Evolutionary conservation across 1,140 invertebrate species (phyloP), one percentile per base, ranked within the genome.

Genomic region (Epicauta chinensis): DNA sequence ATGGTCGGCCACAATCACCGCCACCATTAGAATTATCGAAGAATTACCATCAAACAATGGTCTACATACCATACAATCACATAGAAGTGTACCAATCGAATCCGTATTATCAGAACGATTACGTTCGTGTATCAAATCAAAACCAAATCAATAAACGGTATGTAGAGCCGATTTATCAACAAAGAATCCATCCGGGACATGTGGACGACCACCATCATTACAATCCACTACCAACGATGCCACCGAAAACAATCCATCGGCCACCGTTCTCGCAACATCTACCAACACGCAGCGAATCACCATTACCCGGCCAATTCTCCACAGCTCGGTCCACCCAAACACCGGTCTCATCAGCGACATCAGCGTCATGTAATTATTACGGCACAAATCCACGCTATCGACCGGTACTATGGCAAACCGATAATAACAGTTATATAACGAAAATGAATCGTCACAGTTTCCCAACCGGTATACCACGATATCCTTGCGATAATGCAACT

Each of bases 1-100:
- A 57, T 65, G 71, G 79, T 11, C 64, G 81, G 14, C 80, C 81
- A 0, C 78, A 81, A 67, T 82, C 81, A 0, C 81, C 81, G 6
- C 81, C 81, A 0, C 81, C 81, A 3, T 74, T 81, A 39, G 69
- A 71, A 50, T 53, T 70, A 31, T 65, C 66, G 11, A 72, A 79
- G 16, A 79, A 73, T 53, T 79, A 81, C 59, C 81, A 83, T 50
- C 80, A 83, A 55, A 84, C 84, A 0, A 82, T 88, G 75, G 81
- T 83, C n/a, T 78, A 87, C 41, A 83, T 88, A 23, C 85, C 85
- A 1, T 88, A 86, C 64, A 84, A 80, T 56, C 77, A 76, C 7
- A 63, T 71, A 23, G 68, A 71, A 54, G 61, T 51, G 55, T 61
- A 34, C 50, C 55, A 56, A 71, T 66, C 36, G 63, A 71, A 56